phyloP scores from a whole-genome alignment of 1,140 invertebrate genomes.

The Copidosoma floridanum region DNA sequence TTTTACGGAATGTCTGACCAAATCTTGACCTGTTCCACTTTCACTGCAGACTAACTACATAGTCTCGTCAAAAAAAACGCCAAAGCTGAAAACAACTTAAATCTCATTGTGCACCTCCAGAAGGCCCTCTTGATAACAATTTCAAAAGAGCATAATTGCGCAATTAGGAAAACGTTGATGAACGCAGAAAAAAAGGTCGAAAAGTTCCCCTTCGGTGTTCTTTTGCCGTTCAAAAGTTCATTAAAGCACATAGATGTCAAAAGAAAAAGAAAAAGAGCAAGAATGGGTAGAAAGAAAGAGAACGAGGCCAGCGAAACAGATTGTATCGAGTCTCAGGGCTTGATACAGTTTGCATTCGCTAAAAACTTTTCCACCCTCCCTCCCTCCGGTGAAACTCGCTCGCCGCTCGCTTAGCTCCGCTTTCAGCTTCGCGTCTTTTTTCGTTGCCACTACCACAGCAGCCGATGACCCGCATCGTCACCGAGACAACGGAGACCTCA shows the following conservation, averaged over 20 bases:
- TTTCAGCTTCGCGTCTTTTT: no score
- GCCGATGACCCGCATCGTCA: no score
- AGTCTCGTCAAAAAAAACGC: no score
- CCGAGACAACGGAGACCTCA: no score
- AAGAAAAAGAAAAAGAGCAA: neutral
- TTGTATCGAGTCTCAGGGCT: slow-evolving; percentile 45
- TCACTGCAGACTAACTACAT: no score
- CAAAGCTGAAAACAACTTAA: no score
- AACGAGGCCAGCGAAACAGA: slow-evolving; percentile 21
- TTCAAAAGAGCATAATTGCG: no score
- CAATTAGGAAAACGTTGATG: neutral
- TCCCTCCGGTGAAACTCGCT: slow-evolving; percentile 25
- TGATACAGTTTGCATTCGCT: slow-evolving; percentile 50
- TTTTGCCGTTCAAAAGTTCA: slow-evolving; percentile 1
- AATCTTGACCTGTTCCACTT: no score
- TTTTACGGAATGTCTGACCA: no score
- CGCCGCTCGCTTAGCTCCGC: neutral
- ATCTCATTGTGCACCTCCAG: no score
- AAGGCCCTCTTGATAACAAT: no score
- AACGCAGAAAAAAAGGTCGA: neutral
- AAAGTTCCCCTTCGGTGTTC: neutral
- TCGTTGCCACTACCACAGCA: no score
- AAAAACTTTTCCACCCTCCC: slow-evolving; percentile 42
- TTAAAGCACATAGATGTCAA: slow-evolving; percentile 3
- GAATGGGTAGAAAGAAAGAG: neutral